Evolutionary conservation across 2,113 vertebrate genomes (phyloP).

Genomic region (Indicator maculatus): DNA sequence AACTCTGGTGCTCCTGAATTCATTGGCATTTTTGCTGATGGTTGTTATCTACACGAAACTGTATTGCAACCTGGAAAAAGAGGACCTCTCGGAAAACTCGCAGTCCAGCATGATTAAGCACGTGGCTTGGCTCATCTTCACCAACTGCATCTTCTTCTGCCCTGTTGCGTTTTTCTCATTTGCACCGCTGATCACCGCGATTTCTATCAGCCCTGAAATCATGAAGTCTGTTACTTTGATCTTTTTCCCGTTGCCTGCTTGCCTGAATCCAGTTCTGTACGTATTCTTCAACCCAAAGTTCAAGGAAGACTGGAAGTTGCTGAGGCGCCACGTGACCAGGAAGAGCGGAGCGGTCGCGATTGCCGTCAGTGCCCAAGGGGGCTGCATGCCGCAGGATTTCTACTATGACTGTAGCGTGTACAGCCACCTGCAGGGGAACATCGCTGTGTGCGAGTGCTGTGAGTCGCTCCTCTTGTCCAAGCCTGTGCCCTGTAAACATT

Average conservation of each 20-base stretch:
- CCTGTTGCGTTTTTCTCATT: slow-evolving; percentile 97
- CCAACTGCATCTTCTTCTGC: slow-evolving; percentile 98
- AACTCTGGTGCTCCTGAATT: slow-evolving; percentile 91
- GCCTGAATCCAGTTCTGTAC: slow-evolving; percentile 93
- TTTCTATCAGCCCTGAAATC: slow-evolving; percentile 91
- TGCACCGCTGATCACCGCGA: slow-evolving; percentile 86
- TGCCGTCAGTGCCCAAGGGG: slow-evolving; percentile 65
- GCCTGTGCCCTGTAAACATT: slow-evolving; percentile 89
- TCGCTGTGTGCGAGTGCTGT: slow-evolving; percentile 86
- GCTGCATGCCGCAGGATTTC: slow-evolving; percentile 78
- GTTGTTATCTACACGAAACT: slow-evolving; percentile 93
- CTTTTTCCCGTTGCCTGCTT: slow-evolving; percentile 93
- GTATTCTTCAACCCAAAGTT: slow-evolving; percentile 96
- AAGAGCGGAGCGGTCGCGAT: slow-evolving; percentile 65
- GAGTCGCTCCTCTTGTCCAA: slow-evolving; percentile 86
- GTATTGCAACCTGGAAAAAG: slow-evolving; percentile 93
- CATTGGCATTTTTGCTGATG: slow-evolving; percentile 91
- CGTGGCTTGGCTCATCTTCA: slow-evolving; percentile 97
- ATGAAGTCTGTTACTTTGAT: slow-evolving; percentile 96
- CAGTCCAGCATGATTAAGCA: slow-evolving; percentile 90
- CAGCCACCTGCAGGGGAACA: slow-evolving; percentile 77
- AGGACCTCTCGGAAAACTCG: slow-evolving; percentile 87
- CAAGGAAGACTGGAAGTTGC: slow-evolving; percentile 91
- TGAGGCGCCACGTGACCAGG: slow-evolving; percentile 70
- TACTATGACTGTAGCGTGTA: slow-evolving; percentile 83